phyloP scores from a whole-genome alignment of 2,797 vertebrate species.

The Epinephelus awoara region DNA sequence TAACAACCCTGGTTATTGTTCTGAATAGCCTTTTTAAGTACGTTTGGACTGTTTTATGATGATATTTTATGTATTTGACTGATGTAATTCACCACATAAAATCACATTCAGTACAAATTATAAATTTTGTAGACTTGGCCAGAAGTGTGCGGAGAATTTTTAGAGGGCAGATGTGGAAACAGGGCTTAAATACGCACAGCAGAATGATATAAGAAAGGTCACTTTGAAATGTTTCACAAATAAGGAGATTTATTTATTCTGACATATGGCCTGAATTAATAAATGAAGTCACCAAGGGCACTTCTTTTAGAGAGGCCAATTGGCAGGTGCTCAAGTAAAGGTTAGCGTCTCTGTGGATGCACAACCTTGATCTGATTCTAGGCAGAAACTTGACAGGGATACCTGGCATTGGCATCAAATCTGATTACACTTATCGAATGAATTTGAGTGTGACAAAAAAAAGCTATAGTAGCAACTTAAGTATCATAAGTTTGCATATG shows the following conservation, averaged over 20 bases:
- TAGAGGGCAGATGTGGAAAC: constrained; percentile 12
- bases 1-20: not conserved
- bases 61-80: constrained; percentile 17
- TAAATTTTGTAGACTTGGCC: not conserved
- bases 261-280: constrained; percentile 49
- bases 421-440: not conserved
- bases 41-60: constrained; percentile 1
- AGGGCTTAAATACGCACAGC: not conserved
- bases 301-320: constrained; percentile 29
- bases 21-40: not conserved
- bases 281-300: constrained; percentile 31
- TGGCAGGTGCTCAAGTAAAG: constrained; percentile 49
- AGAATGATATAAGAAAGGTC: constrained; percentile 11
- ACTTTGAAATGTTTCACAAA: constrained; percentile 21
- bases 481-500: not conserved
- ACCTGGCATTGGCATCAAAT: not conserved
- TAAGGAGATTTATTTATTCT: constrained; percentile 36
- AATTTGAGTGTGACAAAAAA: not conserved
- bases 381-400: constrained; percentile 2
- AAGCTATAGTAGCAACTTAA: too few relatives aligned
- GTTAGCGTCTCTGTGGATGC: constrained; percentile 16
- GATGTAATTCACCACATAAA: constrained; percentile 17
- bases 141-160: constrained; percentile 10
- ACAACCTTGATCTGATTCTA: not conserved
- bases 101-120: constrained; percentile 19